Evolutionary conservation across 1,140 invertebrate species (phyloP).

Genomic region (Papilio glaucus): DNA sequence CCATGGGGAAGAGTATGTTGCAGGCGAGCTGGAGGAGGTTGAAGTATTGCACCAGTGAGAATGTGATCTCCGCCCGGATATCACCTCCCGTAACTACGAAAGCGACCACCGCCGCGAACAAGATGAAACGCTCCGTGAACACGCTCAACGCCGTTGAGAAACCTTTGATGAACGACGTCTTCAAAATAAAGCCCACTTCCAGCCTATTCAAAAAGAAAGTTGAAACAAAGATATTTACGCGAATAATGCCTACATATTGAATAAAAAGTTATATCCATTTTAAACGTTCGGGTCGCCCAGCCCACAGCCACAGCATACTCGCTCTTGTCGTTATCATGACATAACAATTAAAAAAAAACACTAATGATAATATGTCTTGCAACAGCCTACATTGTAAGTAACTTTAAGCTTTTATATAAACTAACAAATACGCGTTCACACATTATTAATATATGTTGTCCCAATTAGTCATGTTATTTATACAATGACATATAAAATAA

Average conservation of each 20-base stretch:
- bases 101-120: conserved; percentile 88
- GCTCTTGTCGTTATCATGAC: too few relatives aligned
- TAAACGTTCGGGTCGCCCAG: too few relatives aligned
- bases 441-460: conserved; percentile 10
- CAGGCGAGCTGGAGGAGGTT: conserved; percentile 89
- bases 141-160: conserved; percentile 87
- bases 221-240: too few relatives aligned
- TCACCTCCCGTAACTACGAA: conserved; percentile 86
- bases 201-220: conserved; percentile 73
- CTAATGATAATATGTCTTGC: background rate
- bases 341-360: too few relatives aligned
- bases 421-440: background rate
- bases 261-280: too few relatives aligned
- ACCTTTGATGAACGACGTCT: conserved; percentile 88
- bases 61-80: conserved; percentile 88
- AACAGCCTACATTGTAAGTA: conserved; percentile 3
- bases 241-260: too few relatives aligned
- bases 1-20: conserved; percentile 89
- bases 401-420: background rate
- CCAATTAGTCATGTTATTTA: conserved; percentile 20
- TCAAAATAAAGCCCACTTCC: conserved; percentile 87
- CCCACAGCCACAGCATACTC: too few relatives aligned
- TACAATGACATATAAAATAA: conserved; percentile 17
- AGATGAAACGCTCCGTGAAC: conserved; percentile 88
- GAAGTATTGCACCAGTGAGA: conserved; percentile 89